Percentiles rank a stretch among this genome's conserved stretches.
Conservation (phyloP, 1,140 invertebrate species). For the Drosophila bipectinata region DNA sequence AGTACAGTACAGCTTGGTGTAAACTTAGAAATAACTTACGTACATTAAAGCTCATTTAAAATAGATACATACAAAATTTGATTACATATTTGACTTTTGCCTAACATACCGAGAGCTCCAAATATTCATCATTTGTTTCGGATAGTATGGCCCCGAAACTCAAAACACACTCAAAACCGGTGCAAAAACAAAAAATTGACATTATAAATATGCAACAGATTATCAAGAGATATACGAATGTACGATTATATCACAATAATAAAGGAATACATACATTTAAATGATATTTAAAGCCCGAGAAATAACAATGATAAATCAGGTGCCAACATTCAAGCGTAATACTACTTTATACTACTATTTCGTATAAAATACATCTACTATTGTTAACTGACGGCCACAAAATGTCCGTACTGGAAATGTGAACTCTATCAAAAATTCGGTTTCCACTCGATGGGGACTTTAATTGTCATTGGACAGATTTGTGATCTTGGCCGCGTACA, state of each 20-base stretch:
- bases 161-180: conserved; percentile 13
- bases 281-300: conserved; percentile 67
- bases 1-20: conserved; percentile 37
- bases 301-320: conserved; percentile 31
- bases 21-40: conserved; percentile 55
- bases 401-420: conserved; percentile 12
- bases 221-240: conserved; percentile 73
- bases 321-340: conserved; percentile 57
- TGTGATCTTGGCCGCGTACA: conserved; percentile 83
- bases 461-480: conserved; percentile 80
- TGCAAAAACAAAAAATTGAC: conserved; percentile 50
- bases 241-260: conserved; percentile 82
- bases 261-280: conserved; percentile 81
- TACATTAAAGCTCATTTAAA: conserved; percentile 74
- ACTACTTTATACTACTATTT: conserved; percentile 49
- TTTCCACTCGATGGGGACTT: conserved; percentile 13
- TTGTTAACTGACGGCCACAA: conserved; percentile 15
- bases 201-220: conserved; percentile 81
- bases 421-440: conserved; percentile 30
- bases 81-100: conserved; percentile 48
- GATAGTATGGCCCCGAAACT: conserved; percentile 25
- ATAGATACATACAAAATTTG: conserved; percentile 53
- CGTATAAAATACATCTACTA: conserved; percentile 34
- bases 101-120: conserved; percentile 44
- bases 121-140: conserved; percentile 25